Evolutionary conservation across 2,797 vertebrate species (phyloP), one percentile per base, ranked within the genome.

Genomic region (Choloepus didactylus): DNA sequence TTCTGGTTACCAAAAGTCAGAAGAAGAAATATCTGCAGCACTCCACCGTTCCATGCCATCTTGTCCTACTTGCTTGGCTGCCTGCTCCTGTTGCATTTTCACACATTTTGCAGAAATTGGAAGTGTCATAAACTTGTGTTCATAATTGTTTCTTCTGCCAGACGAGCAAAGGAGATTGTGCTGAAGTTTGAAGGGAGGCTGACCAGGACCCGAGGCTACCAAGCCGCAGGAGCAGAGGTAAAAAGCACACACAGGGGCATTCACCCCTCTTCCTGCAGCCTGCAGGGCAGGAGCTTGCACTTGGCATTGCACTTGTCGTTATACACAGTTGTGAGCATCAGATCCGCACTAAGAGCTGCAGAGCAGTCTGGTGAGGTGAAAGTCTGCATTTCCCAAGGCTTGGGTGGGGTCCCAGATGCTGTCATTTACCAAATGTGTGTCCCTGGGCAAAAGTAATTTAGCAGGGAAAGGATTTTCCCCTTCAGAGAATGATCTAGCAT

Each of bases 211-310:
- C 98, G 99, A 85, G 99, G 99, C 2, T 99, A 99, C 98, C 99
- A 99, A 96, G 99, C 99, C 0, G 99, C 99, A 10, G 99, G 99
- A 51, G 99, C 99, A 87, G 99, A 99, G 98, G 99, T 99, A 98
- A 0, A 93, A 14, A 15, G 11, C 21, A 0, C 7, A 2, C n/a
- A 2, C 0, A 0, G 0, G 4, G 62, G 38, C 2, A 0, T 6
- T 1, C 11, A 66, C 49, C 2, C 0, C 2, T 23, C 49, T 19
- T 4, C 31, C 69, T 18, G 8, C 0, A 59, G 70, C 44, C 76
- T 25, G 25, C 19, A 1, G 46, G 38, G 14, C 60, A 0, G 29
- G 29, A 12, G 0, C 14, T 5, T 16, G 60, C 3, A 5, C 72
- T 21, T 4, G 19, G 6, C 25, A 1, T 7, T 6, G 11, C 2